Conservation (phyloP, 1,140 invertebrate genomes). For the Mactra quadrangularis region DNA sequence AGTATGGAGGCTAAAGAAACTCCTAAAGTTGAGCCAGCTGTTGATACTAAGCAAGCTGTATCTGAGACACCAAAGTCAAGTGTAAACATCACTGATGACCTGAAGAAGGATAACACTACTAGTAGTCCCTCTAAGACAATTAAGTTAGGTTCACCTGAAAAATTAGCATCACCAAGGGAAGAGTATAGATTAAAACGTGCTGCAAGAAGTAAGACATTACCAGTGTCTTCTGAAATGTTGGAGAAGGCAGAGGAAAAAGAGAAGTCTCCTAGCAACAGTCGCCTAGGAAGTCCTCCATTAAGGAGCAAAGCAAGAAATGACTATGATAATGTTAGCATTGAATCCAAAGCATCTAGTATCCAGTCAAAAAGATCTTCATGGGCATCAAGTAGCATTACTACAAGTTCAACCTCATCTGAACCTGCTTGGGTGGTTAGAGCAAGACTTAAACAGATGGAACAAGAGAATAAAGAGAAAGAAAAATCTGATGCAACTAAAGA, state of each 20-base stretch:
- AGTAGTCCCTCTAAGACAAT: background rate
- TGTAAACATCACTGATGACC: background rate
- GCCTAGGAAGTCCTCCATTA: constrained; percentile 61
- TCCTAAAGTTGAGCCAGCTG: background rate
- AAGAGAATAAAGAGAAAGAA: constrained; percentile 43
- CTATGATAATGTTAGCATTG: constrained; percentile 57
- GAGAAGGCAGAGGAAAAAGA: constrained; percentile 44
- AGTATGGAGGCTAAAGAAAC: constrained; percentile 24
- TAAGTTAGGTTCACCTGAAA: constrained; percentile 48
- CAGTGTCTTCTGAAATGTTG: constrained; percentile 68
- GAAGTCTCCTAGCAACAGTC: background rate
- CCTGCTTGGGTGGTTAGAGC: constrained; percentile 27
- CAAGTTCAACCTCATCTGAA: constrained; percentile 8
- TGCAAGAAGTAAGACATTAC: constrained; percentile 76
- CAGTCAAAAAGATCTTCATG: constrained; percentile 63
- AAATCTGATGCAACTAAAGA: constrained; percentile 40
- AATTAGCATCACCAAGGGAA: constrained; percentile 73
- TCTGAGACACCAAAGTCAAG: constrained; percentile 9
- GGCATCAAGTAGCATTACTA: constrained; percentile 26
- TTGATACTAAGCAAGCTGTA: background rate
- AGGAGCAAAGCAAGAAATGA: constrained; percentile 37
- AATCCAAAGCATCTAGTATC: constrained; percentile 3
- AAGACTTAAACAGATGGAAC: constrained; percentile 24
- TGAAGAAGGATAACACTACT: background rate
- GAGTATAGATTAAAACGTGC: constrained; percentile 76